Evolutionary conservation across 2,888 invertebrate species (phyloP), one percentile per base, ranked within the genome.

Genomic region (Caenorhabditis wallacei): DNA sequence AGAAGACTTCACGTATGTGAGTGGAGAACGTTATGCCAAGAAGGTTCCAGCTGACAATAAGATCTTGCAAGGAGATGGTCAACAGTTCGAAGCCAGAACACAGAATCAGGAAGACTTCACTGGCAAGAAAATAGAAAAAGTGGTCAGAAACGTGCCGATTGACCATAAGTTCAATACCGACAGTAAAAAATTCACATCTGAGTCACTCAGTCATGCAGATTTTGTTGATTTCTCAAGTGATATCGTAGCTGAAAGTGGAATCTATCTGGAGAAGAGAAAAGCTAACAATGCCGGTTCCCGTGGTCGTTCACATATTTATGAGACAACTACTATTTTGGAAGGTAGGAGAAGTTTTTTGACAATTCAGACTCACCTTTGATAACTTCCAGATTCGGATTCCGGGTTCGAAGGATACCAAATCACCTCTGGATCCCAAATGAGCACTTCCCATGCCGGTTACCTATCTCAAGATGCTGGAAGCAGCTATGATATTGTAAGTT

Each of bases 121-220:
- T 35, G 2, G 8, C 11, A 20, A 16, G 4, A 48, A 20, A 20
- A 20, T 18, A 48, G 48, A 48, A 48, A 18, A 20, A 35, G 66
- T 7, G 46, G 54, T 48, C 59, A 22, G 0, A 56, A 56, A 11
- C 11, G 43, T 69, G 35, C 89, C 89, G n/a, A 48, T 48, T 18
- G 88, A 88, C 18, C 80, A 85, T 26, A 76, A 87, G 53, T 48
- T 89, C 7, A 61, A 75, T 51, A 61, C 66, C 4, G 84, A 79
- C 10, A 37, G 20, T 57, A 20, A 37, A 3, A n/a, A 51, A 11
- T 86, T 88, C 46, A 68, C 57, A 1, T 74, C 69, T 1, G 69
- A 68, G 59, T 80, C 86, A 0, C 68, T 69, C 20, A 74, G 68
- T 18, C 78, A 68, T 48, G 51, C 48, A 1, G 64, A 64, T 18